These are phyloP conservation scores for Mionectes olivaceus DNA, from an alignment of 2,797 vertebrate species.

Conservation along the genomic window DNA sequence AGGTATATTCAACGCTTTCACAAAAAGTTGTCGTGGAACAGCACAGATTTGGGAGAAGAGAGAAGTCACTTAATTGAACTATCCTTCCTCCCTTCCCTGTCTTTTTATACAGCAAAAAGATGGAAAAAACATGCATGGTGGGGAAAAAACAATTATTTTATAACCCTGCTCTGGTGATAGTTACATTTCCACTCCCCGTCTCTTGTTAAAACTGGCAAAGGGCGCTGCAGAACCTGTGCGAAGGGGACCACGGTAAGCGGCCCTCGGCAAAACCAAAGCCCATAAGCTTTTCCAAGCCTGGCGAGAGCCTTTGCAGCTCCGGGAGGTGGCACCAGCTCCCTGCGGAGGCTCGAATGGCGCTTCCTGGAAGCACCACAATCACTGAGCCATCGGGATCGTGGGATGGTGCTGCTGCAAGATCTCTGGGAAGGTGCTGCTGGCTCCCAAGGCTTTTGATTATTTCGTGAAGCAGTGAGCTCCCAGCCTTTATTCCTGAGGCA, in stretches of 20 bases:
- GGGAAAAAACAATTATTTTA: accelerated
- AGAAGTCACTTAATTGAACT: not conserved
- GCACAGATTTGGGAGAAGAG: accelerated
- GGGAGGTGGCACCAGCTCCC: slow-evolving; percentile 40
- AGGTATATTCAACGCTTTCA: not conserved
- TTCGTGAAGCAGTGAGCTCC: not conserved
- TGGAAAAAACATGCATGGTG: no score
- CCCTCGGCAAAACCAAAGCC: not conserved
- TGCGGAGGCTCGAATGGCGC: accelerated
- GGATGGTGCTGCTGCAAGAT: not conserved
- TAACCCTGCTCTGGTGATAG: not conserved
- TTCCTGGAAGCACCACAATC: accelerated
- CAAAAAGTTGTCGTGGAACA: not conserved
- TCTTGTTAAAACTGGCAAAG: not conserved
- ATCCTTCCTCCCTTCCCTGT: accelerated
- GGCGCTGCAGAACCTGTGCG: not conserved
- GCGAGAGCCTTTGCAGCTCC: not conserved
- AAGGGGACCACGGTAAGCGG: not conserved
- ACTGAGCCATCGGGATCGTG: accelerated
- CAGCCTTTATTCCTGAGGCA: not conserved
- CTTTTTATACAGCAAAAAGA: not conserved
- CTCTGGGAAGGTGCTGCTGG: not conserved
- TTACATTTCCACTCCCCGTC: not conserved
- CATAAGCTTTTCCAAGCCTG: not conserved
- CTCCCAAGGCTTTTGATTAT: not conserved